phyloP scores from a whole-genome alignment of 2,797 vertebrate genomes.

The Malurus leucopterus region DNA sequence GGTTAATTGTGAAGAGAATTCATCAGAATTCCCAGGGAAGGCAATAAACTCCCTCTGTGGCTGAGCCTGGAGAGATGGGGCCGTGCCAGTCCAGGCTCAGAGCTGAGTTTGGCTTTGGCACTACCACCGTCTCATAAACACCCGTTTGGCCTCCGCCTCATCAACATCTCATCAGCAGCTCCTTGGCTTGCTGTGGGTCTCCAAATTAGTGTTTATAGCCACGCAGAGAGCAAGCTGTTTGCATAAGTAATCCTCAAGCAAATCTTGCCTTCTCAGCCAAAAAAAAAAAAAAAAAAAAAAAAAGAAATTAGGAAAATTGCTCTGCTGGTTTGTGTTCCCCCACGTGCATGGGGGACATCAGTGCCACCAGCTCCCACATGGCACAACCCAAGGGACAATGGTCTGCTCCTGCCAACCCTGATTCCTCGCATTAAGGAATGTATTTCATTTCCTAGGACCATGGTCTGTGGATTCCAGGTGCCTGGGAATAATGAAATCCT shows the following conservation, averaged over 20 bases:
- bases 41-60: constrained; percentile 1
- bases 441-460: background rate
- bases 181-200: constrained; percentile 59
- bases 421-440: background rate
- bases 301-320: background rate
- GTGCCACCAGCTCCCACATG: background rate
- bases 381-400: background rate
- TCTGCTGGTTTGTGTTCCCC: background rate
- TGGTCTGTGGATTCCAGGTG: background rate
- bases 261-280: constrained; percentile 16
- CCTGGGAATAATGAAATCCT: background rate
- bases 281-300: background rate
- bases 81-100: constrained; percentile 6
- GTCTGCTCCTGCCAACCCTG: background rate
- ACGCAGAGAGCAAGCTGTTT: constrained; percentile 35
- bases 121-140: constrained; percentile 50
- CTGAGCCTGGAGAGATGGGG: constrained; percentile 41
- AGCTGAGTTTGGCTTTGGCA: constrained; percentile 52
- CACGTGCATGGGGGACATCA: accelerated
- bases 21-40: background rate
- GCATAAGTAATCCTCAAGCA: constrained; percentile 38
- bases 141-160: constrained; percentile 59
- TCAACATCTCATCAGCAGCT: constrained; percentile 68
- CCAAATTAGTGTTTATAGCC: constrained; percentile 73
- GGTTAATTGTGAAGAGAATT: background rate